These are phyloP conservation scores for Chrysomallon squamiferum DNA, from an alignment of 1,140 invertebrate species.

Conservation along the genomic window DNA sequence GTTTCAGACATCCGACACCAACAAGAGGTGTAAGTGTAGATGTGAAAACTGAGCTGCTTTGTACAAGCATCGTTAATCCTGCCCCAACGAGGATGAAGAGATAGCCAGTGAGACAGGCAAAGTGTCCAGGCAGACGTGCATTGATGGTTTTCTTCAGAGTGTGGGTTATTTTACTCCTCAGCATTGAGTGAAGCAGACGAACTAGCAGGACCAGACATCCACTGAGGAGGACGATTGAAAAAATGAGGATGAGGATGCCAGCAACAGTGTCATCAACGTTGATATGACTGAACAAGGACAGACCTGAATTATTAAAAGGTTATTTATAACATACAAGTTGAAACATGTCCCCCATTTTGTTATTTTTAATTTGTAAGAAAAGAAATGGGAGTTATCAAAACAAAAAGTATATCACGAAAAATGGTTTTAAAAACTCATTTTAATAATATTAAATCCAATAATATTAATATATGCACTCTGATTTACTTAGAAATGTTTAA, in stretches of 20 bases:
- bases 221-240: slow-evolving; percentile 67
- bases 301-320: slow-evolving; percentile 28
- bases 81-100: slow-evolving; percentile 70
- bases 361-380: neutral
- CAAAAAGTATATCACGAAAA: slow-evolving; percentile 1
- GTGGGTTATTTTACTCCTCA: slow-evolving; percentile 64
- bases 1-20: slow-evolving; percentile 69
- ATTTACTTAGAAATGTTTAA: no score
- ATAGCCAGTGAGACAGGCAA: slow-evolving; percentile 67
- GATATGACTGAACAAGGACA: slow-evolving; percentile 35
- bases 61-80: slow-evolving; percentile 70
- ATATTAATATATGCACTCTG: no score
- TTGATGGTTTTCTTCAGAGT: slow-evolving; percentile 68
- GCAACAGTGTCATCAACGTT: slow-evolving; percentile 62
- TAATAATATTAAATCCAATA: no score
- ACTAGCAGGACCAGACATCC: slow-evolving; percentile 69
- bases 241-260: slow-evolving; percentile 65
- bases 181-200: slow-evolving; percentile 66
- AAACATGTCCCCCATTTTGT: neutral
- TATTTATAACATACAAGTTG: slow-evolving; percentile 4
- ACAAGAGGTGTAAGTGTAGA: slow-evolving; percentile 72
- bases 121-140: slow-evolving; percentile 65
- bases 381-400: neutral
- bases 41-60: slow-evolving; percentile 73
- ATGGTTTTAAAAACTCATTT: slow-evolving; percentile 1